A percentile compares a stretch with the other conserved stretches of the same genome.
These are phyloP conservation scores for Ypsolopha sequella DNA, from an alignment of 2,888 invertebrate genomes.

Conservation along the genomic window DNA sequence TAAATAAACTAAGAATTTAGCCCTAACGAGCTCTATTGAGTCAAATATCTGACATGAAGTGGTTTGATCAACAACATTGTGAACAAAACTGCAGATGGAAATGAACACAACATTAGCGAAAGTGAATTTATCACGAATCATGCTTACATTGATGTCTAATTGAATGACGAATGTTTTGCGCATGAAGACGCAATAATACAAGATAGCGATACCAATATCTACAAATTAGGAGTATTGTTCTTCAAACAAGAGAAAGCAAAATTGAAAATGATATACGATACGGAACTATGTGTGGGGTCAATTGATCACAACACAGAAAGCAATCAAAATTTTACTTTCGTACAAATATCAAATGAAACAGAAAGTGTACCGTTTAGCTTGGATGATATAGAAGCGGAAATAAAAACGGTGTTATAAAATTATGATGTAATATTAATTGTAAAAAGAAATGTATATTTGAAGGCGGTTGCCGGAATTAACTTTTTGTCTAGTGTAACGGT, in stretches of 20 bases:
- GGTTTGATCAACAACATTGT: slow-evolving; percentile 9
- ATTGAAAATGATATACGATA: slow-evolving; percentile 5
- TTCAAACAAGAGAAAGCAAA: not conserved
- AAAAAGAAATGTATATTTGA: too few relatives aligned
- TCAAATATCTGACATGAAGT: slow-evolving; percentile 7
- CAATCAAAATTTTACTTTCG: too few relatives aligned
- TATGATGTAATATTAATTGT: too few relatives aligned
- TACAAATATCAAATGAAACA: too few relatives aligned
- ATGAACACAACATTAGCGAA: not conserved
- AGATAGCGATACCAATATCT: not conserved
- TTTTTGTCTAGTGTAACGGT: too few relatives aligned
- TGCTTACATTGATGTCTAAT: not conserved
- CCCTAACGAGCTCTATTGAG: slow-evolving; percentile 62
- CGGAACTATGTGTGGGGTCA: too few relatives aligned
- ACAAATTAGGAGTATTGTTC: not conserved
- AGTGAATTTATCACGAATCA: not conserved
- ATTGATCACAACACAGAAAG: too few relatives aligned
- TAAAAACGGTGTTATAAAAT: too few relatives aligned
- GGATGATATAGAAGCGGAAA: too few relatives aligned
- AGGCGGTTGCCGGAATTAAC: too few relatives aligned
- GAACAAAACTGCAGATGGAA: not conserved
- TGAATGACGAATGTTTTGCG: not conserved
- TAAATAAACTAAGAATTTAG: slow-evolving; percentile 35
- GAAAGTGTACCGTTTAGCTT: too few relatives aligned
- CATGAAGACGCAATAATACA: not conserved